Conservation (phyloP, 2,797 vertebrate species). For the Xenopus petersii region DNA sequence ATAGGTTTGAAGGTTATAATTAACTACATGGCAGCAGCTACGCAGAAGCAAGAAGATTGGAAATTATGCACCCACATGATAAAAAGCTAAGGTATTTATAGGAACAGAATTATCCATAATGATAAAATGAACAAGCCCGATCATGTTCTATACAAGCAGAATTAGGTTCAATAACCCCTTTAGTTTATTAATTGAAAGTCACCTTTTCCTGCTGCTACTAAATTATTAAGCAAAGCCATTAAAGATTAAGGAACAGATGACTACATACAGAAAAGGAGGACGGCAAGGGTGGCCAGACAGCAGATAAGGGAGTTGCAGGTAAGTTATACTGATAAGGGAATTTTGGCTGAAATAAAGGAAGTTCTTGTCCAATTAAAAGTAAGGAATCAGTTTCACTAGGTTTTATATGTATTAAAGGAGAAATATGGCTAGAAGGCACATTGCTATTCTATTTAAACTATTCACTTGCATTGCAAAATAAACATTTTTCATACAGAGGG, state of each 20-base stretch:
- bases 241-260: constrained; percentile 12
- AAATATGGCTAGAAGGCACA: neutral
- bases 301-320: neutral
- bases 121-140: constrained; percentile 8
- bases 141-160: neutral
- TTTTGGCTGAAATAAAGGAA: too few species aligned
- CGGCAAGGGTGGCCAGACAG: neutral
- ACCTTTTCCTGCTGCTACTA: constrained; percentile 24
- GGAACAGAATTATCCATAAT: constrained; percentile 17
- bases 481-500: too few species aligned
- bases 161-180: constrained; percentile 14
- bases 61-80: neutral
- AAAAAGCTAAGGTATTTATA: constrained; percentile 8
- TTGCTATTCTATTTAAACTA: too few species aligned
- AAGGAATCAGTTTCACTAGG: too few species aligned
- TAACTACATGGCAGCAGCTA: neutral
- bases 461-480: too few species aligned
- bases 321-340: neutral
- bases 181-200: constrained; percentile 24
- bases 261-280: neutral
- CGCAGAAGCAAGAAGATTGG: neutral
- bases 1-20: constrained; percentile 16
- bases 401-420: too few species aligned
- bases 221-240: constrained; percentile 27
- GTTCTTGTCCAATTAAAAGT: too few species aligned